Evolutionary conservation across 2,797 vertebrate species (phyloP).

Genomic region (Phaenicophaeus curvirostris): DNA sequence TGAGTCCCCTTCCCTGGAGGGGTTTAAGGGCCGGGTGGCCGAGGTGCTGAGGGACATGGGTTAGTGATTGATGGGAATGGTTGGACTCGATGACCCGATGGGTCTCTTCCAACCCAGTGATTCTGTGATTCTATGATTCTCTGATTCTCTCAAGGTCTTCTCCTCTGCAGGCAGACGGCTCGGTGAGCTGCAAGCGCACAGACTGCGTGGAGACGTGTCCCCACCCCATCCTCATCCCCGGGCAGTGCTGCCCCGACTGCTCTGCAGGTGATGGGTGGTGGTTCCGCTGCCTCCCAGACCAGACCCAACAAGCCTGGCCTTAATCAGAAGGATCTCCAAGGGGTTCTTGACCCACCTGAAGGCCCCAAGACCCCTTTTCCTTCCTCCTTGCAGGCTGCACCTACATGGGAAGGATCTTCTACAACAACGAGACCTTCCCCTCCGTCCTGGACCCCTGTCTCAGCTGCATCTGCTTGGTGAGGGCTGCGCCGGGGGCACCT

Average conservation of each 20-base stretch:
- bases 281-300: too few species aligned
- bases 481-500: background rate
- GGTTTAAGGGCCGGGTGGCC: too few species aligned
- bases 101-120: too few species aligned
- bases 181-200: constrained; percentile 78
- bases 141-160: constrained; percentile 63
- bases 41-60: too few species aligned
- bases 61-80: too few species aligned
- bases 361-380: background rate
- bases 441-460: constrained; percentile 79
- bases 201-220: constrained; percentile 82
- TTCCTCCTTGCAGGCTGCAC: constrained; percentile 72
- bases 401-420: constrained; percentile 78
- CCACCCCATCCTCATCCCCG: constrained; percentile 80
- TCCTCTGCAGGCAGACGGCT: constrained; percentile 77
- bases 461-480: constrained; percentile 83
- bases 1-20: too few species aligned
- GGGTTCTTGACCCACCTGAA: accelerated
- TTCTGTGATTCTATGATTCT: too few species aligned
- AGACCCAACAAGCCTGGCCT: too few species aligned
- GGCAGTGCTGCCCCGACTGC: constrained; percentile 84
- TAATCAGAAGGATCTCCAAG: background rate
- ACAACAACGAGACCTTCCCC: constrained; percentile 82
- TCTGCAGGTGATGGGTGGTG: constrained; percentile 72
- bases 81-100: too few species aligned